Base-by-base conservation (phyloP, 2,113 vertebrate species). In the Lethenteron reissneri region DNA sequence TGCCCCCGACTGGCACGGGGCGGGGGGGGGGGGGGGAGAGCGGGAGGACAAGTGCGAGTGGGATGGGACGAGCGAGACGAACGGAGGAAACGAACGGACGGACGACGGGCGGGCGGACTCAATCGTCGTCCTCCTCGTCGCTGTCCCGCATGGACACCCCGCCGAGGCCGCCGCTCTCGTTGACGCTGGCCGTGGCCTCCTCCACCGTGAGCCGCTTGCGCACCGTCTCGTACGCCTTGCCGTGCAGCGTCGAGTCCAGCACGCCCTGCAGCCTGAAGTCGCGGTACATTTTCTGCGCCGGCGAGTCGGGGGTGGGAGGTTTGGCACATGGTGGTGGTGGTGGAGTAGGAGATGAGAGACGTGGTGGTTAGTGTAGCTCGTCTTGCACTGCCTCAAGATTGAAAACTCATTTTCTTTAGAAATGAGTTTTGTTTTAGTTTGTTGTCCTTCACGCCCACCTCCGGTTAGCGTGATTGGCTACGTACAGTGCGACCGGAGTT, bases 81-180 rank as follows among this genome's bases (percentile, higher is more conserved):
- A 41, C 41, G 6, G 41, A 41, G 41, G 41, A 41, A 41, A 41
- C 41, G 41, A 7, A 41, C 41, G 41, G 41, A 41, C 41, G 41
- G 41, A 41, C 41, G 41, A 41, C 41, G 41, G 41, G 41, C 41
- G 41, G 41, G 41, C 41, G 41, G 5, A 7, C 41, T 41, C 41
- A 41, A 6, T 41, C 41, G 41, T 41, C 41, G 10, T n/a, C 17
- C 57, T 73, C 92, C 78, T 92, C 88, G 3, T 99, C 92, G 2
- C 90, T 96, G 83, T 97, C 89, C 74, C 85, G 92, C 90, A 95
- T 95, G 3, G 87, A 88, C 77, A 96, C 84, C 69, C 90, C 92
- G 79, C 90, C 88, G 72, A 95, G 88, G 71, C 86, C 86, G 60
- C 83, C 85, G 0, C 84, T 82, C 6, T 86, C 82, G 0, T 87